Percentiles rank a stretch among this genome's conserved stretches.
Conservation (phyloP, 1,140 invertebrate genomes). For the Caenorhabditis briggsae region DNA sequence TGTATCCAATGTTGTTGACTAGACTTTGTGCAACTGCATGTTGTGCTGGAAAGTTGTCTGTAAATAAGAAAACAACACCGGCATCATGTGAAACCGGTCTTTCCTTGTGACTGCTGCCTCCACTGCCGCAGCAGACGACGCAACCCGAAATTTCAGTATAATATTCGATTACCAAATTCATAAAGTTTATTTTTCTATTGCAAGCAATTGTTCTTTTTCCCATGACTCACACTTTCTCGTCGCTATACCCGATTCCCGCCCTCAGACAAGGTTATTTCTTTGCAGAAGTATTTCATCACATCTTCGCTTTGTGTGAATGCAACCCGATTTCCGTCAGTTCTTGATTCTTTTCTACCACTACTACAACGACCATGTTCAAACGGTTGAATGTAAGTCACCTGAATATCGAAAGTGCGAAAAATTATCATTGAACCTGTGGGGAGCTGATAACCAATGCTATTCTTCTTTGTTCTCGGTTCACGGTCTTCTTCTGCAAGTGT, state of each 20-base stretch:
- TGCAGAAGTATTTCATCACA: conserved; percentile 16
- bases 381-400: conserved; percentile 44
- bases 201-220: neutral
- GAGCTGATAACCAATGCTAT: conserved; percentile 22
- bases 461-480: conserved; percentile 45
- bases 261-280: neutral
- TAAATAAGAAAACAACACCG: conserved; percentile 21
- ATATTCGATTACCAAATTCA: neutral
- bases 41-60: neutral
- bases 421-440: conserved; percentile 13
- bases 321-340: neutral
- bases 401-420: conserved; percentile 29
- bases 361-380: conserved; percentile 23
- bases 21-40: neutral
- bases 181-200: too few species aligned
- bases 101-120: conserved; percentile 1
- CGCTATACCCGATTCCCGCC: neutral
- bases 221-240: neutral
- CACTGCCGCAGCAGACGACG: neutral
- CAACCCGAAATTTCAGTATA: neutral
- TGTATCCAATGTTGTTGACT: too few species aligned
- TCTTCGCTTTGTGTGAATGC: neutral
- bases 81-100: conserved; percentile 40
- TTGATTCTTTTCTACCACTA: neutral
- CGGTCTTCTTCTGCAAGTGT: conserved; percentile 1